Percentiles rank a stretch among this genome's conserved stretches.
These are phyloP conservation scores for Apeltes quadracus DNA, from an alignment of 2,113 vertebrate species.

Conservation along the genomic window DNA sequence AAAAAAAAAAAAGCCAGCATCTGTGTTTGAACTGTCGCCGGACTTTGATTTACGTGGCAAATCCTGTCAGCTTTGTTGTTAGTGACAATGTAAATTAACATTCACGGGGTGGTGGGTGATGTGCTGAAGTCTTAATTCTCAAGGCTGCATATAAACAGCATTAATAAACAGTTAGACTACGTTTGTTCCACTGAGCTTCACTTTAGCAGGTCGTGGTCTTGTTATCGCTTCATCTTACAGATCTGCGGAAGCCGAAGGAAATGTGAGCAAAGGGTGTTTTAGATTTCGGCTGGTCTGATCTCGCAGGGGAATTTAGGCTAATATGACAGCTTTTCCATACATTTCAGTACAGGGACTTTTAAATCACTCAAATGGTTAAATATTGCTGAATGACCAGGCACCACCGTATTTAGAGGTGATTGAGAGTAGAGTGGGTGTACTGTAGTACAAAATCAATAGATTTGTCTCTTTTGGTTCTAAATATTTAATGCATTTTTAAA, in stretches of 20 bases:
- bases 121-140: conserved; percentile 8
- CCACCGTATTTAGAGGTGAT: neutral
- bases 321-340: neutral
- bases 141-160: conserved; percentile 12
- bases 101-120: neutral
- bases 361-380: neutral
- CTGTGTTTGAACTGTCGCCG: conserved; percentile 63
- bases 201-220: conserved; percentile 6
- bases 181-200: conserved; percentile 16
- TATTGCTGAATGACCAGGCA: neutral
- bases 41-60: conserved; percentile 70
- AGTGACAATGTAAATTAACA: conserved; percentile 52
- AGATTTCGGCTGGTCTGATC: neutral
- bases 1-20: conserved; percentile 50
- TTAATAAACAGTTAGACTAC: conserved; percentile 39
- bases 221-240: neutral
- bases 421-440: neutral
- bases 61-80: conserved; percentile 66
- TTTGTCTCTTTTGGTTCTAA: neutral
- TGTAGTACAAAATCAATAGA: neutral
- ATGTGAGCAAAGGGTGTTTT: neutral
- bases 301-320: neutral
- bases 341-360: neutral
- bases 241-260: conserved; percentile 9
- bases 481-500: neutral